These are phyloP conservation scores for Chironomus tepperi DNA, from an alignment of 1,140 invertebrate genomes.

Conservation along the genomic window DNA sequence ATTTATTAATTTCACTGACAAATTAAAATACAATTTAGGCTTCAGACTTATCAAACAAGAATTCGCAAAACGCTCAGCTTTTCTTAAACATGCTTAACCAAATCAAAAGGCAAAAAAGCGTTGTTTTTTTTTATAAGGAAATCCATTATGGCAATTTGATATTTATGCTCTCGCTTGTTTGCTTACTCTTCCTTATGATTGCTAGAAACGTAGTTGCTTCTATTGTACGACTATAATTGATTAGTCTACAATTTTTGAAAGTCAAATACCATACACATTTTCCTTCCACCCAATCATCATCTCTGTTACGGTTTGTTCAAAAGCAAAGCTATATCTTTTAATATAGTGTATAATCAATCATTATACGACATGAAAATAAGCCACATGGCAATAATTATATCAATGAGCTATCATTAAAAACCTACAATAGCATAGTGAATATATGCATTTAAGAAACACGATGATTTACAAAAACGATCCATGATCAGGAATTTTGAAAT, in stretches of 20 bases:
- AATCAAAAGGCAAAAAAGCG: not conserved
- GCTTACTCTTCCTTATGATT: not conserved
- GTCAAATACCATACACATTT: not conserved
- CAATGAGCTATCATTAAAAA: not conserved
- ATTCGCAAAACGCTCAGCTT: too few species aligned
- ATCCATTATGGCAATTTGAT: not conserved
- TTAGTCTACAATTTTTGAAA: not conserved
- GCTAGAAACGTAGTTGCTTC: not conserved
- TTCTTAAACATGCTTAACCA: not conserved
- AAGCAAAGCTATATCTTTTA: not conserved
- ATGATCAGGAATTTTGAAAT: too few species aligned
- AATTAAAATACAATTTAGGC: not conserved
- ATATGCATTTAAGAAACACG: too few species aligned
- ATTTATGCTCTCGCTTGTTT: not conserved
- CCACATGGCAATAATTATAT: constrained; percentile 13
- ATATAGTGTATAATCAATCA: not conserved
- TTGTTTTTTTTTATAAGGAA: not conserved
- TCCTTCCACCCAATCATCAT: not conserved
- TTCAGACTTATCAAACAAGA: not conserved
- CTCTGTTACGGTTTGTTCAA: not conserved
- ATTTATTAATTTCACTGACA: not conserved
- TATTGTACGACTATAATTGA: not conserved
- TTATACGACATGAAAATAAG: not conserved
- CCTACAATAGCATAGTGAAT: not conserved
- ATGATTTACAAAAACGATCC: too few species aligned